Evolutionary conservation across 2,113 vertebrate genomes (phyloP).

Genomic region (Monopterus albus): DNA sequence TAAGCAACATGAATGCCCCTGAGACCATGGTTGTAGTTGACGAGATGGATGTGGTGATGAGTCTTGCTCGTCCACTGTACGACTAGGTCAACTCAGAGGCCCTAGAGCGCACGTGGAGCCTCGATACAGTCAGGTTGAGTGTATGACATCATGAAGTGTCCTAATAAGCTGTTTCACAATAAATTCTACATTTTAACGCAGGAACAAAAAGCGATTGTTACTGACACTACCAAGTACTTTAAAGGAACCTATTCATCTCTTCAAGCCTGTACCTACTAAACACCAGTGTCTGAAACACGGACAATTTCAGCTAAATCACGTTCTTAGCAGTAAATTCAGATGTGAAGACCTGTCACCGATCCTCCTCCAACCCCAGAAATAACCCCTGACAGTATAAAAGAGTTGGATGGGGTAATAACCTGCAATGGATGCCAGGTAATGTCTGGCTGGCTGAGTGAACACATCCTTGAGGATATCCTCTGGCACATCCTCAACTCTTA

Average conservation of each 20-base stretch:
- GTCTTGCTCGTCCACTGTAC: slow-evolving; percentile 82
- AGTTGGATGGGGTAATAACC: slow-evolving; percentile 49
- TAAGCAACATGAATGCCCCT: neutral
- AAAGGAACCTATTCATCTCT: neutral
- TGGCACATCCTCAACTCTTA: slow-evolving; percentile 58
- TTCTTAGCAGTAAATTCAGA: slow-evolving; percentile 2
- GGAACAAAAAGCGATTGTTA: too few species aligned
- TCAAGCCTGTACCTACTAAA: neutral
- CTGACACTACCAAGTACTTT: neutral
- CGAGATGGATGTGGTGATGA: slow-evolving; percentile 16
- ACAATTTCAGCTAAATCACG: neutral
- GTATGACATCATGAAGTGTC: too few species aligned
- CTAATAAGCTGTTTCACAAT: too few species aligned
- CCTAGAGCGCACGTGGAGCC: slow-evolving; percentile 70
- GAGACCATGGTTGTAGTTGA: slow-evolving; percentile 18
- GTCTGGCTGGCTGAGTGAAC: slow-evolving; percentile 44
- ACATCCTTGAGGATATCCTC: slow-evolving; percentile 69
- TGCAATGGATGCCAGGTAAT: slow-evolving; percentile 48
- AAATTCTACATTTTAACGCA: too few species aligned
- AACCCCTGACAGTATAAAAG: slow-evolving; percentile 42
- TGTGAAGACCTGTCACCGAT: slow-evolving; percentile 22
- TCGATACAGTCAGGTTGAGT: slow-evolving; percentile 69
- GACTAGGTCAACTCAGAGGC: slow-evolving; percentile 60
- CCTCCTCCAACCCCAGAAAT: slow-evolving; percentile 13
- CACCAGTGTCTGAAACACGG: neutral